Base-by-base conservation (phyloP, 2,888 invertebrate species). In the Drosophila anomalata region DNA sequence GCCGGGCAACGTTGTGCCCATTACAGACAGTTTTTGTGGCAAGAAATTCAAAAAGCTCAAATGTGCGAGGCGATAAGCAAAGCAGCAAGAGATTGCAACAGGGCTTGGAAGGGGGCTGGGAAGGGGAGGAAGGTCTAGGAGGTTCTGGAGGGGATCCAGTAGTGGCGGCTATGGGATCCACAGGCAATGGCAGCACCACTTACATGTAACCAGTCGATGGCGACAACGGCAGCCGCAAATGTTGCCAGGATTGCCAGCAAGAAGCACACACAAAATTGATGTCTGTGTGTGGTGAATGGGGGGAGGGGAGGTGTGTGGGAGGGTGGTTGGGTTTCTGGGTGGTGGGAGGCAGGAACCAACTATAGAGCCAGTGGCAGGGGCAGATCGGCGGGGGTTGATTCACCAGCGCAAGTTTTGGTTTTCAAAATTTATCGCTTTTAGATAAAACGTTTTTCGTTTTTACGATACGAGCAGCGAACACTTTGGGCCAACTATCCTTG, bases 11-110 rank as follows among this genome's bases (percentile, higher is more conserved):
- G 66, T 61, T 55, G 60, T 76, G 76, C 77, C 85, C 82, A 82
- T 82, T 85, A 85, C 82, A 82, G 75, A 77, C 76, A 61, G 75
- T 73, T 76, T 77, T 73, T 77, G 75, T 74, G 66, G 74, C 65
- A 63, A 69, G 75, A 69, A 70, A 60, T 74, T 56, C 57, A 58
- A 70, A 79, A 75, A 81, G 78, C 82, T 76, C 85, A 82, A 84
- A 84, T 86, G 86, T 86, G 77, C 86, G 75, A 79, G 81, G 80
- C 86, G 84, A 84, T 84, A 84, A 84, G 83, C 83, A 86, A 82
- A 82, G 79, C 85, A 80, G 77, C 60, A 71, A 72, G 57, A 63
- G 63, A 63, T 63, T 63, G 63, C 22, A 51, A 52, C 39, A 36
- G 50, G 50, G 51, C 51, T 52, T 52, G 73, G 24, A 20, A 39